These are phyloP conservation scores for Chrysolina americana DNA, from an alignment of 2,888 invertebrate species.

Conservation along the genomic window DNA sequence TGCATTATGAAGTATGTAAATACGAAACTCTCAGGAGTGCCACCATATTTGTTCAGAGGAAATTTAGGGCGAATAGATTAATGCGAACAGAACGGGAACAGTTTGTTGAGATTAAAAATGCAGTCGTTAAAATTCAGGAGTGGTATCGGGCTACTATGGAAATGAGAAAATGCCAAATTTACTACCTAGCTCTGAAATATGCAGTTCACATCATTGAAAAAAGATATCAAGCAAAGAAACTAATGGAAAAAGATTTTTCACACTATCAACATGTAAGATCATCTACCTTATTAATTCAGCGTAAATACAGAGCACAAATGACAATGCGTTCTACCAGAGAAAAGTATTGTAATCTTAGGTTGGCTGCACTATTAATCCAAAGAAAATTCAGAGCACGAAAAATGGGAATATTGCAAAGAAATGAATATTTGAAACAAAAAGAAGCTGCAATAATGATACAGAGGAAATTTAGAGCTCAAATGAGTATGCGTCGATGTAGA, in stretches of 20 bases:
- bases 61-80: conserved; percentile 67
- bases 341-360: conserved; percentile 64
- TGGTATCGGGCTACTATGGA: conserved; percentile 43
- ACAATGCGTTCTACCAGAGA: conserved; percentile 62
- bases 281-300: conserved; percentile 58
- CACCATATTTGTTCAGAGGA: conserved; percentile 69
- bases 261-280: conserved; percentile 63
- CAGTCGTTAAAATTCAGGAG: conserved; percentile 64
- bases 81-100: conserved; percentile 63
- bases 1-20: conserved; percentile 44
- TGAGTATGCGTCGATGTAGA: conserved; percentile 56
- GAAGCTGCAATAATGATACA: conserved; percentile 67
- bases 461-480: conserved; percentile 68
- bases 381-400: conserved; percentile 70
- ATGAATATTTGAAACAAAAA: conserved; percentile 42
- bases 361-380: conserved; percentile 70
- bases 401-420: conserved; percentile 61
- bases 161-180: conserved; percentile 42
- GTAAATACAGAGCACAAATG: conserved; percentile 66
- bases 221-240: conserved; percentile 50
- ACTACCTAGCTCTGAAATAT: conserved; percentile 46
- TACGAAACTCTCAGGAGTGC: conserved; percentile 54
- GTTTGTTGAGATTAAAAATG: conserved; percentile 63
- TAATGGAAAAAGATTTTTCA: conserved; percentile 60
- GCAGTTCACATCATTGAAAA: conserved; percentile 39